Conservation (phyloP, 2,113 vertebrate genomes). For the Dromiciops gliroides region DNA sequence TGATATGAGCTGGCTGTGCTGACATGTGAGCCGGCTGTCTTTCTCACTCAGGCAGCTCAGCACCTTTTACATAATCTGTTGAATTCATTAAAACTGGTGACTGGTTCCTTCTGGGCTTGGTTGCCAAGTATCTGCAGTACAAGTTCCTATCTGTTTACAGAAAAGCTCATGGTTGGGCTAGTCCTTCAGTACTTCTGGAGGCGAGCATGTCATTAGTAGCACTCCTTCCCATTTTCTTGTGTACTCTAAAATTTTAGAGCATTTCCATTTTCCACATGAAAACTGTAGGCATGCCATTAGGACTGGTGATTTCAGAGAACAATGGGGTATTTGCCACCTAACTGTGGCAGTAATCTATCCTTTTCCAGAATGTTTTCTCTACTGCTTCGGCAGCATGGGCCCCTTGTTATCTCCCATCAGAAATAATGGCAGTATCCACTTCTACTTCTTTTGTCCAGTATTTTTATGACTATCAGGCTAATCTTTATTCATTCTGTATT, state of each 20-base stretch:
- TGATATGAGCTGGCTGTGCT: conserved; percentile 29
- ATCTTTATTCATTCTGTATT: neutral
- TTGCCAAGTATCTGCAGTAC: conserved; percentile 48
- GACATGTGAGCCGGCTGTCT: conserved; percentile 41
- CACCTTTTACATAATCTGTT: conserved; percentile 68
- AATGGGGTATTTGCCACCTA: neutral
- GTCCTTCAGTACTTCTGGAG: conserved; percentile 48
- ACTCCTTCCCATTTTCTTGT: neutral
- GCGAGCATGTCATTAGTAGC: conserved; percentile 10
- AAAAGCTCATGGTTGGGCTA: conserved; percentile 30
- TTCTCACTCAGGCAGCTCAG: conserved; percentile 1
- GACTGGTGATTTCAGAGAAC: neutral
- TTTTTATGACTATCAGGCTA: neutral
- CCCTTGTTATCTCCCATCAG: neutral
- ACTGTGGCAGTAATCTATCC: neutral
- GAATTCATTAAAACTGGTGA: conserved; percentile 62
- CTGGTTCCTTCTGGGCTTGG: conserved; percentile 38
- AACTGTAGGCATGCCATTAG: too few relatives aligned
- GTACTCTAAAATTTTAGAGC: conserved; percentile 11
- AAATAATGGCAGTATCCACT: neutral
- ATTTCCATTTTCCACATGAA: conserved; percentile 24
- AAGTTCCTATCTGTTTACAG: conserved; percentile 46
- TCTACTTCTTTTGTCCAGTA: neutral
- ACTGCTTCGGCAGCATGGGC: neutral
- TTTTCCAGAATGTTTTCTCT: conserved; percentile 1